Conservation (phyloP, 35 echinoderm and acorn worm species). For the Hemicentrotus pulcherrimus region DNA sequence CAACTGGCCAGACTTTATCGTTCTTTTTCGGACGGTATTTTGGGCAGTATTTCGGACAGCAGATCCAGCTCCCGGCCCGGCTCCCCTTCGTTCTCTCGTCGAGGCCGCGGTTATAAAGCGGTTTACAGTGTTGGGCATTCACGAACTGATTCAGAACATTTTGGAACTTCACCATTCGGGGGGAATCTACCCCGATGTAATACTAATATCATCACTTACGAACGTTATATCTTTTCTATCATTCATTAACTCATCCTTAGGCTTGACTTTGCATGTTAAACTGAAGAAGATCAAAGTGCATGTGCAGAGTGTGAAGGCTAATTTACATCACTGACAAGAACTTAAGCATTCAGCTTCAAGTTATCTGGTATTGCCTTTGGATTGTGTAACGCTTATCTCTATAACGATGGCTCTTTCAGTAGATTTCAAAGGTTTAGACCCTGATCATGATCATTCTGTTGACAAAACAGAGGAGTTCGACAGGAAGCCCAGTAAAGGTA, state of each 20-base stretch:
- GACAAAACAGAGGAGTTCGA: not conserved
- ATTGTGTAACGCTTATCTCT: not conserved
- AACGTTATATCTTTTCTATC: not conserved
- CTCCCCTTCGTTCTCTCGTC: not conserved
- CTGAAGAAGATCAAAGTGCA: not conserved
- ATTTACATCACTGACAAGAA: not conserved
- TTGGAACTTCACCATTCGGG: too few relatives aligned
- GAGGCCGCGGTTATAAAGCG: not conserved
- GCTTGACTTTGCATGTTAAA: not conserved
- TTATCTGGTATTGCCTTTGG: not conserved
- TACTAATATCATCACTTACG: not conserved
- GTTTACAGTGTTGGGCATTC: too few relatives aligned
- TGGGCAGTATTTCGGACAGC: too few relatives aligned
- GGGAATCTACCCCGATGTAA: too few relatives aligned
- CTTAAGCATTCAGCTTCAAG: not conserved
- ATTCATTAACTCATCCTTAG: not conserved
- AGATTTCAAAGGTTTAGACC: slow-evolving; percentile 18
- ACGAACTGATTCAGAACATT: too few relatives aligned
- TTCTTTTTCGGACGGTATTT: too few relatives aligned
- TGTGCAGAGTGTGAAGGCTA: not conserved
- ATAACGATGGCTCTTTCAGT: not conserved
- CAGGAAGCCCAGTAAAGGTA: not conserved
- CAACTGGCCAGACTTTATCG: too few relatives aligned
- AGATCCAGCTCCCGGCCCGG: not conserved
- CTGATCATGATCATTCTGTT: not conserved